Conservation (phyloP, 2,888 invertebrate genomes). For the Stenichneumon culpator region DNA sequence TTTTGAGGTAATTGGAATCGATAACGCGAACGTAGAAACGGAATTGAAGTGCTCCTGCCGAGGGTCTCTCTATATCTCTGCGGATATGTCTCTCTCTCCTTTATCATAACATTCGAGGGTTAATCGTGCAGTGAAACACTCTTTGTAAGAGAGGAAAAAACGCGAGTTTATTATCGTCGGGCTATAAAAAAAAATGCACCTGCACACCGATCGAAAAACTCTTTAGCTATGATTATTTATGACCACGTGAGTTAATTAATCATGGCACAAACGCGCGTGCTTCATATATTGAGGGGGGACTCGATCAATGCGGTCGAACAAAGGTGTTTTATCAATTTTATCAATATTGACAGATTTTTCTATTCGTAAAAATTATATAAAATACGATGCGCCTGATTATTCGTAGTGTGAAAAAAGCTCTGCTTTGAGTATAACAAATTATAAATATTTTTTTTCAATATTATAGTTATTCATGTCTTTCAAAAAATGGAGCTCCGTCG, state of each 20-base stretch:
- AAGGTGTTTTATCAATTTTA: too few species aligned
- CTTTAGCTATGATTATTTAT: slow-evolving; percentile 9
- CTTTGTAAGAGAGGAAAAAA: neutral
- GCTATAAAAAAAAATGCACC: neutral
- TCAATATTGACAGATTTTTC: too few species aligned
- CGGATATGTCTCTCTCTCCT: neutral
- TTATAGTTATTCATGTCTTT: too few species aligned
- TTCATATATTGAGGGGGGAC: neutral
- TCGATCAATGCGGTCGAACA: neutral
- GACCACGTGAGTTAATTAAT: slow-evolving; percentile 40
- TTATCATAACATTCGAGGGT: neutral
- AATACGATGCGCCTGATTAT: too few species aligned
- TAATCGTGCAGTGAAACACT: too few species aligned
- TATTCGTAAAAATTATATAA: too few species aligned
- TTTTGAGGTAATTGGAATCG: slow-evolving; percentile 80
- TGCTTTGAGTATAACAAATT: too few species aligned
- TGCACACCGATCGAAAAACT: neutral
- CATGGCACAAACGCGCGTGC: neutral
- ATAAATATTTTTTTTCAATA: too few species aligned
- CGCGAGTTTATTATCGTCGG: neutral
- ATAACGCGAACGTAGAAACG: slow-evolving; percentile 69
- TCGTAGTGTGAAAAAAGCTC: too few species aligned
- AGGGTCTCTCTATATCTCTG: neutral
- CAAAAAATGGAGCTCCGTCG: too few species aligned
- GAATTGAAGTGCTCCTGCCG: slow-evolving; percentile 24